These are phyloP conservation scores for Diachasmimorpha longicaudata DNA, from an alignment of 1,140 invertebrate species.

Conservation along the genomic window DNA sequence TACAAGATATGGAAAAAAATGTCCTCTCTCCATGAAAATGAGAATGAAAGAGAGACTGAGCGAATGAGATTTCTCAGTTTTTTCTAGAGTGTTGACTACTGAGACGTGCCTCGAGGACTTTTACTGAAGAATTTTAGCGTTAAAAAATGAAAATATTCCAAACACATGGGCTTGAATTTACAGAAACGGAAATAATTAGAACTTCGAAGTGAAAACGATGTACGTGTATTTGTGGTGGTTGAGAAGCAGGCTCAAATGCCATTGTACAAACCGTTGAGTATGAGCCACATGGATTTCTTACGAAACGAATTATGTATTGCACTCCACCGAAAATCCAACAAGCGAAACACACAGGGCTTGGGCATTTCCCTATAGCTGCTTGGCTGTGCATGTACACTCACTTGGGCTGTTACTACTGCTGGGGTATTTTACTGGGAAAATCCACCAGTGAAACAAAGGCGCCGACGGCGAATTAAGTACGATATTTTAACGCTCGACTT, in stretches of 20 bases:
- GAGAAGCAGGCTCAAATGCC: constrained; percentile 5
- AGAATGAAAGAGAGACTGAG: not conserved
- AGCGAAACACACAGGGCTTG: constrained; percentile 1
- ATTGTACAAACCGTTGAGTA: constrained; percentile 9
- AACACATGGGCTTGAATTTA: constrained; percentile 8
- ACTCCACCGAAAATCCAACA: constrained; percentile 18
- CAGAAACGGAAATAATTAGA: constrained; percentile 6
- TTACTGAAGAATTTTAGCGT: not conserved
- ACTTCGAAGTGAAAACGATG: not conserved
- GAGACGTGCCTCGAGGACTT: not conserved
- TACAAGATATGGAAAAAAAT: not conserved
- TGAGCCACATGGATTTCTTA: constrained; percentile 28
- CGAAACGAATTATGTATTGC: constrained; percentile 25
- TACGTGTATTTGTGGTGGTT: not conserved
- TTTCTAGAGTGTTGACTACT: not conserved
- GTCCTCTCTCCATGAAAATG: not conserved
- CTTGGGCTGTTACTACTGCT: not conserved
- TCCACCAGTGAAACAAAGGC: constrained; percentile 42
- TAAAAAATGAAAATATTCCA: not conserved
- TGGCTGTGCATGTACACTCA: constrained; percentile 5
- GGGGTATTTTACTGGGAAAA: constrained; percentile 24
- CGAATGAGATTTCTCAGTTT: constrained; percentile 5
- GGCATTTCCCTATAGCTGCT: constrained; percentile 2
- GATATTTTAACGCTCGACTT: constrained; percentile 52
- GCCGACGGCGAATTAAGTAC: constrained; percentile 46